Evolutionary conservation across 2,797 vertebrate genomes (phyloP).

Genomic region (Pogoniulus pusillus): DNA sequence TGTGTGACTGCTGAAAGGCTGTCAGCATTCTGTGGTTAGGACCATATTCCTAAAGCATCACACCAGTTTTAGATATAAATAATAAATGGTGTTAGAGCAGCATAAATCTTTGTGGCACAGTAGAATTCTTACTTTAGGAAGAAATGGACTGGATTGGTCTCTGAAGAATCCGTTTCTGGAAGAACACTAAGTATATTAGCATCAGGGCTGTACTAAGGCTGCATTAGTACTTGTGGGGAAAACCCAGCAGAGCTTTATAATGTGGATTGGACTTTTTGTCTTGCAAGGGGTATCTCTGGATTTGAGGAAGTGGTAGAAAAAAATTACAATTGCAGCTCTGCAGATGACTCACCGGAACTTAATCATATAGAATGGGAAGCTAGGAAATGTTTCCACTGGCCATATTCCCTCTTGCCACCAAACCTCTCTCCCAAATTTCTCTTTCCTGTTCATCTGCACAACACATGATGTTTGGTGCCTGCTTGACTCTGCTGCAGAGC

Average conservation of each 20-base stretch:
- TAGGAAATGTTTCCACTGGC: neutral
- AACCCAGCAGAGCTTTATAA: neutral
- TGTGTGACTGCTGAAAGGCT: neutral
- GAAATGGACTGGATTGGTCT: neutral
- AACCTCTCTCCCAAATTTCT: neutral
- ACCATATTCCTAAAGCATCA: neutral
- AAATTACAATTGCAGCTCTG: neutral
- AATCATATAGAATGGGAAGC: neutral
- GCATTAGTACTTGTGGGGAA: neutral
- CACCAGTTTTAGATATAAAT: conserved; percentile 53
- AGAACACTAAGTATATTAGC: neutral
- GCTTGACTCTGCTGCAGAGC: conserved; percentile 44
- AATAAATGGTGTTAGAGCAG: conserved; percentile 47
- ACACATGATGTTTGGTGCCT: conserved; percentile 33
- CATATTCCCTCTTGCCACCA: neutral
- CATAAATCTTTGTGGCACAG: neutral
- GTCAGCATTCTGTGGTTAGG: neutral
- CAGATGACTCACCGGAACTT: neutral
- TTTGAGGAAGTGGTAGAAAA: neutral
- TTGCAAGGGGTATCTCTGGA: neutral
- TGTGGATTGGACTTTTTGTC: neutral
- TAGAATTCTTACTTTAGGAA: conserved; percentile 26
- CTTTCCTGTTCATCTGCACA: conserved; percentile 6
- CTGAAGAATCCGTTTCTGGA: conserved; percentile 32
- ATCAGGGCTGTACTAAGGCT: neutral